phyloP scores from a whole-genome alignment of 2,888 invertebrate species.

The Agrotis puta region DNA sequence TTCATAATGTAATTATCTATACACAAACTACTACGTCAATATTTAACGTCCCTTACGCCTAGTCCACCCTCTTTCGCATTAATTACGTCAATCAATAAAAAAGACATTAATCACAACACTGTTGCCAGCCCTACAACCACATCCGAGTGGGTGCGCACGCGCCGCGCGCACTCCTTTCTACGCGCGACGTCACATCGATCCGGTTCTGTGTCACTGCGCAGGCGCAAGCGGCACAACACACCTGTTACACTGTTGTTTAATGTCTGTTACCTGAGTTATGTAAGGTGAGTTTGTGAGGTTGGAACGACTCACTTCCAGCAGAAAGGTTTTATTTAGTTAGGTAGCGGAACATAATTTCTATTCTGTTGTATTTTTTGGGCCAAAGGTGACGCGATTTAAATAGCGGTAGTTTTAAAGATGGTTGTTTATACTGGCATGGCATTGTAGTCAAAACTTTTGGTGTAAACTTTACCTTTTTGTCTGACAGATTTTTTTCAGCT shows the following conservation, averaged over 20 bases:
- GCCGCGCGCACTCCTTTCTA: constrained; percentile 61
- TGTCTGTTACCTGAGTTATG: constrained; percentile 58
- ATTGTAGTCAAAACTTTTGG: no score
- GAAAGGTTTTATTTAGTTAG: background rate
- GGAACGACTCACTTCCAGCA: constrained; percentile 14
- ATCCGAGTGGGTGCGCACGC: constrained; percentile 62
- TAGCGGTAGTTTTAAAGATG: no score
- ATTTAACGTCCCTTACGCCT: background rate
- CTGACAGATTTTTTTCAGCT: no score
- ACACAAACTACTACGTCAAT: no score
- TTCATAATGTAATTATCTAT: no score
- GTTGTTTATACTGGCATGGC: no score
- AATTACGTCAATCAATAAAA: constrained; percentile 16
- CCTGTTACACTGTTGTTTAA: constrained; percentile 45
- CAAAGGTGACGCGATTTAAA: no score
- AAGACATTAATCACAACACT: constrained; percentile 8
- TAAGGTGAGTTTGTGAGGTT: constrained; percentile 27
- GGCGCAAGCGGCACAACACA: constrained; percentile 60
- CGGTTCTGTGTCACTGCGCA: constrained; percentile 65
- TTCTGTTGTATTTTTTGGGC: background rate
- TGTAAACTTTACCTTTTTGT: no score
- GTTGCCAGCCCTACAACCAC: constrained; percentile 51
- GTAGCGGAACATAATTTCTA: background rate
- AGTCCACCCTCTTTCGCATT: background rate
- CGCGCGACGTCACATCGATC: constrained; percentile 64